Percentiles rank a stretch among this genome's conserved stretches.
phyloP scores from a whole-genome alignment of 2,797 vertebrate species.

The Amphiprion clarkii region DNA sequence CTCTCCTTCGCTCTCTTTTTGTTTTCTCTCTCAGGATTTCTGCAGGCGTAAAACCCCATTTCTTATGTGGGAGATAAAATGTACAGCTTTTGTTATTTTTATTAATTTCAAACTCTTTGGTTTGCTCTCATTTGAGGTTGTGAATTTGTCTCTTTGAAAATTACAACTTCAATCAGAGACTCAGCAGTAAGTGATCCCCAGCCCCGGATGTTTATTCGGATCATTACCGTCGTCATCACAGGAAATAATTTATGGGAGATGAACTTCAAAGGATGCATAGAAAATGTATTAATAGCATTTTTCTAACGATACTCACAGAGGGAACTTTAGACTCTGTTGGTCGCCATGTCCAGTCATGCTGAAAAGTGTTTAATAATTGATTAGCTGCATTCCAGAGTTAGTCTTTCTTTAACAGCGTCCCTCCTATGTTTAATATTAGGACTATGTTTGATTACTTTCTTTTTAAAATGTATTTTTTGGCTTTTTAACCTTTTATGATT shows the following conservation, averaged over 20 bases:
- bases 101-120: background rate
- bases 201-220: background rate
- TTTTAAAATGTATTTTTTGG: background rate
- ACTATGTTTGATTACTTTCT: background rate
- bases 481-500: too few relatives aligned
- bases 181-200: background rate
- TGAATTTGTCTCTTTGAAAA: background rate
- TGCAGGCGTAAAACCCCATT: constrained; percentile 15
- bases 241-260: background rate
- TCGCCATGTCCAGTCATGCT: constrained; percentile 13
- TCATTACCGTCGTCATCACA: background rate
- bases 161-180: background rate
- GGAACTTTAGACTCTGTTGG: constrained; percentile 9
- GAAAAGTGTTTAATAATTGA: constrained; percentile 48
- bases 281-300: constrained; percentile 1
- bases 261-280: background rate
- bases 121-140: background rate
- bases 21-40: constrained; percentile 37
- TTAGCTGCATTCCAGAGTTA: constrained; percentile 39
- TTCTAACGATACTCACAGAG: constrained; percentile 1
- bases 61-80: background rate
- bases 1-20: constrained; percentile 12
- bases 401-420: constrained; percentile 14
- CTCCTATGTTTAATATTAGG: background rate
- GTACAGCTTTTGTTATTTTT: background rate